Percentiles rank a stretch among this genome's conserved stretches.
These are phyloP conservation scores for Willowsia nigromaculata DNA, from an alignment of 2,888 invertebrate species.

Conservation along the genomic window DNA sequence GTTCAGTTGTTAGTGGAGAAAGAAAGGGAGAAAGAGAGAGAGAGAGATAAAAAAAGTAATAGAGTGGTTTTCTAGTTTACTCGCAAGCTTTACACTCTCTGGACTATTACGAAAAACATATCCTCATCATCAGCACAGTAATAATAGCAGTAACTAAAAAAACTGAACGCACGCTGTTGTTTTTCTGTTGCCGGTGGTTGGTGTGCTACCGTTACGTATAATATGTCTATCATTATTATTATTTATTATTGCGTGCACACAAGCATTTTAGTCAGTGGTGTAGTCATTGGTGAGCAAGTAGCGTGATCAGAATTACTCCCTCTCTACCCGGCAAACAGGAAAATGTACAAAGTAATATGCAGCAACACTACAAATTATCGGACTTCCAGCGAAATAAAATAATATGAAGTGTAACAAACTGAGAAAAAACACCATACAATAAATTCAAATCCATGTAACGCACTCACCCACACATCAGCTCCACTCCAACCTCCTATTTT, in stretches of 20 bases:
- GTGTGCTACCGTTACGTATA: neutral
- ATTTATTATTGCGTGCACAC: slow-evolving; percentile 45
- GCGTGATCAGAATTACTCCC: slow-evolving; percentile 7
- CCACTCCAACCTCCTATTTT: neutral
- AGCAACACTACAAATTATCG: slow-evolving; percentile 31
- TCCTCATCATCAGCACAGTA: neutral
- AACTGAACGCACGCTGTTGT: neutral
- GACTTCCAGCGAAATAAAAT: slow-evolving; percentile 26
- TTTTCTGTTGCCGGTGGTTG: neutral
- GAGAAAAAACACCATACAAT: neutral
- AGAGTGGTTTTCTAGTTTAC: slow-evolving; percentile 28
- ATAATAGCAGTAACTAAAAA: neutral
- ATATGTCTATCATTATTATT: slow-evolving; percentile 2
- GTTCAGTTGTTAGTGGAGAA: neutral
- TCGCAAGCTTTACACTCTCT: too few species aligned
- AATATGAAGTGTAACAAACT: neutral
- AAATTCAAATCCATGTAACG: neutral
- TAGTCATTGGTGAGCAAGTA: neutral
- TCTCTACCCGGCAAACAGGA: neutral
- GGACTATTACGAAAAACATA: neutral
- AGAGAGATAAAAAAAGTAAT: neutral
- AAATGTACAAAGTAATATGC: slow-evolving; percentile 11
- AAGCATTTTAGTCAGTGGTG: neutral
- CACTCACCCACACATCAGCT: neutral
- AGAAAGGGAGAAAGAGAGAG: neutral